A percentile compares a stretch with the other conserved stretches of the same genome.
Conservation (phyloP, 2,797 vertebrate species). For the Cetoscarus ocellatus region DNA sequence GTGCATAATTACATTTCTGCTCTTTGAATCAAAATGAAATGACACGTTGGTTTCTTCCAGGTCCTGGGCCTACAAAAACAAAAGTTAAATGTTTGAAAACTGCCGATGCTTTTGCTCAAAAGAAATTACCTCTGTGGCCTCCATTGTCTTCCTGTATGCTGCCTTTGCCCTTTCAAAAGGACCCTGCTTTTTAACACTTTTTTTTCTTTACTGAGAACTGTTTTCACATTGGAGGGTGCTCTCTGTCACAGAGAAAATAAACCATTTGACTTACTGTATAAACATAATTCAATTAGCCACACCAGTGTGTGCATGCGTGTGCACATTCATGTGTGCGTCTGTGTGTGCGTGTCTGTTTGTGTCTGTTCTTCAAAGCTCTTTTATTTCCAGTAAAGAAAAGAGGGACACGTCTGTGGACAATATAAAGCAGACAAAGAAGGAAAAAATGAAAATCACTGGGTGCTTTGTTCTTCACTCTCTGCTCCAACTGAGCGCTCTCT, state of each 20-base stretch:
- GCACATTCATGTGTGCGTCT: constrained; percentile 12
- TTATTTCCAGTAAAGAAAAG: constrained; percentile 73
- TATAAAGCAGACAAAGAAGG: constrained; percentile 76
- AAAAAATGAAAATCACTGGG: constrained; percentile 81
- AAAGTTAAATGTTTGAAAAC: constrained; percentile 20
- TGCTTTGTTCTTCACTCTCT: constrained; percentile 83
- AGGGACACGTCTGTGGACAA: constrained; percentile 72
- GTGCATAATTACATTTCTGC: constrained; percentile 51
- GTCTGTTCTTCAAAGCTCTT: constrained; percentile 60
- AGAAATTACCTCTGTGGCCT: constrained; percentile 25
- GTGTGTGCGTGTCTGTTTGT: constrained; percentile 16
- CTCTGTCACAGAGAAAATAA: constrained; percentile 43
- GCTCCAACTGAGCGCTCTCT: constrained; percentile 80
- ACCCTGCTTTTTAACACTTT: background rate
- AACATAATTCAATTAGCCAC: constrained; percentile 72
- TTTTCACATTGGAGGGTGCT: constrained; percentile 22
- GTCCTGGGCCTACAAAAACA: background rate
- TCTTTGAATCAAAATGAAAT: constrained; percentile 25
- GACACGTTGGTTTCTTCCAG: constrained; percentile 21
- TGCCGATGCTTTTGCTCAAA: constrained; percentile 22
- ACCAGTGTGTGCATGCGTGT: constrained; percentile 39
- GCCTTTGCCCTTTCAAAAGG: constrained; percentile 1
- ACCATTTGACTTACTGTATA: constrained; percentile 66
- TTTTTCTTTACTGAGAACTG: background rate
- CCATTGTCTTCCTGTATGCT: constrained; percentile 9